Evolutionary conservation across 2,888 invertebrate species (phyloP).

Genomic region (Chrysomela aeneicollis): DNA sequence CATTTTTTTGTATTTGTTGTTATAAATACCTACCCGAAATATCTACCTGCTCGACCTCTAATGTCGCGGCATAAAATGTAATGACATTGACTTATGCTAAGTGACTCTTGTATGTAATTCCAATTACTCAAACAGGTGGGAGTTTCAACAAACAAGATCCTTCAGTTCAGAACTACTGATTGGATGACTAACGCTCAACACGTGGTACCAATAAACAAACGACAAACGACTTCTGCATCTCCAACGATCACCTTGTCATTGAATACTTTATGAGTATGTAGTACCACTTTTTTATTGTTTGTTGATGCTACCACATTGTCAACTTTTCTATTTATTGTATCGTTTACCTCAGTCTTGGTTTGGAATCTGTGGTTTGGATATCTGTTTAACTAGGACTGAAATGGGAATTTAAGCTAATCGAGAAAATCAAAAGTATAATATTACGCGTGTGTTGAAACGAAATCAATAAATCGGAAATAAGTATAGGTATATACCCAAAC

Average conservation of each 20-base stretch:
- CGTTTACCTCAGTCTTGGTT: too few relatives aligned
- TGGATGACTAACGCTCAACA: background rate
- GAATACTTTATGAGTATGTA: background rate
- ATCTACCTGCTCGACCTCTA: background rate
- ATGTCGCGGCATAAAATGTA: background rate
- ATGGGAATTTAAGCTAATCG: too few relatives aligned
- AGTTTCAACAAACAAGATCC: background rate
- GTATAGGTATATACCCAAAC: too few relatives aligned
- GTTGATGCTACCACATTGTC: background rate
- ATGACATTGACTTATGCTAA: slow-evolving; percentile 1
- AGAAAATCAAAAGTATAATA: too few relatives aligned
- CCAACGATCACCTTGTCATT: background rate
- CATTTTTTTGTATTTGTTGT: background rate
- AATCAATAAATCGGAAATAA: too few relatives aligned
- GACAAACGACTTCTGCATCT: background rate
- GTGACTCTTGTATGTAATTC: background rate
- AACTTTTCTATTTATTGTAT: too few relatives aligned
- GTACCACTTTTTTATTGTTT: background rate
- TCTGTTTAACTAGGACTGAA: too few relatives aligned
- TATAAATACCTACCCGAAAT: background rate
- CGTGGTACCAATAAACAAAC: background rate
- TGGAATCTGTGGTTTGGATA: too few relatives aligned
- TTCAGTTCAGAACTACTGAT: background rate
- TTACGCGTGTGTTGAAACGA: too few relatives aligned
- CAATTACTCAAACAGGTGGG: background rate